phyloP scores from a whole-genome alignment of 2,797 vertebrate species.

The Columba guinea region DNA sequence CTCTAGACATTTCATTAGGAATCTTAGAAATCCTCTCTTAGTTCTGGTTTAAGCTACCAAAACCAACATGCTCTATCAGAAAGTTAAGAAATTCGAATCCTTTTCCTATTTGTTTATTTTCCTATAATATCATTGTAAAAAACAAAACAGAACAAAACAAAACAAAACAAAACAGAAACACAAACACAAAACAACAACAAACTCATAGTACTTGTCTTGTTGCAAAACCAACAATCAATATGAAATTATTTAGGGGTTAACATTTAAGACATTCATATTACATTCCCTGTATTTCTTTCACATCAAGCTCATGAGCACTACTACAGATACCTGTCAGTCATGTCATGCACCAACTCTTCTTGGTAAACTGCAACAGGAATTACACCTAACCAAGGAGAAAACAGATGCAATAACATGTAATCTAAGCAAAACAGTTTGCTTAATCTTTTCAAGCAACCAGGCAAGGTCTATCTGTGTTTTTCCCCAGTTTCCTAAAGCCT shows the following conservation, averaged over 20 bases:
- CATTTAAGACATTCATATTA: neutral
- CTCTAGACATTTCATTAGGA: neutral
- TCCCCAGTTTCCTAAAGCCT: neutral
- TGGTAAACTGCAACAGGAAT: neutral
- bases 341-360: neutral
- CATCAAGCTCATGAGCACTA: rapidly evolving
- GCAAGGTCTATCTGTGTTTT: neutral
- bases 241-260: neutral
- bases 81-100: neutral
- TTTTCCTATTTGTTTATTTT: neutral
- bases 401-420: neutral
- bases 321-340: neutral
- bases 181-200: neutral
- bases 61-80: neutral
- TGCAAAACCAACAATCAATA: neutral
- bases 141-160: neutral
- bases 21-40: neutral
- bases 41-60: neutral
- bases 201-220: neutral
- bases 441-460: neutral
- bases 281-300: neutral
- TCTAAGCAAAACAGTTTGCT: neutral
- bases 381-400: neutral
- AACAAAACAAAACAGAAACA: too few species aligned
- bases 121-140: neutral